These are phyloP conservation scores for Hydrochoerus hydrochaeris DNA, from an alignment of 2,113 vertebrate species.

Conservation along the genomic window DNA sequence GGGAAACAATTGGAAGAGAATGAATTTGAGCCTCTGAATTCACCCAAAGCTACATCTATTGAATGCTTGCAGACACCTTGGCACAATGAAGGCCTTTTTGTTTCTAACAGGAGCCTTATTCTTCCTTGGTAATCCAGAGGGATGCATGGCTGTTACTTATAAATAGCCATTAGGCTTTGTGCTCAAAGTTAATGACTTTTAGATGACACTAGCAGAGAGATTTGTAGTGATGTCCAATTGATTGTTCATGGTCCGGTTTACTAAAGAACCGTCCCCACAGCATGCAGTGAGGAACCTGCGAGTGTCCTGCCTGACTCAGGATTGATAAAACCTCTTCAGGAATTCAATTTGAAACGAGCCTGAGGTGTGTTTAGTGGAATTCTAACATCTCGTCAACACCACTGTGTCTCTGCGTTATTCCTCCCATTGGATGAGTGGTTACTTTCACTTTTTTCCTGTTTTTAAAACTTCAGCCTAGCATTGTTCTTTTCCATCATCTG, in stretches of 20 bases:
- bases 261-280: constrained; percentile 68
- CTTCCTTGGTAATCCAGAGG: constrained; percentile 24
- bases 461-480: neutral
- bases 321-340: constrained; percentile 65
- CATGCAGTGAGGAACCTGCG: constrained; percentile 32
- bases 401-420: neutral
- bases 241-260: constrained; percentile 77
- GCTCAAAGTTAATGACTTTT: constrained; percentile 60
- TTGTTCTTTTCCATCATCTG: neutral
- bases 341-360: constrained; percentile 54
- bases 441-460: neutral
- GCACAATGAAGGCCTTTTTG: neutral
- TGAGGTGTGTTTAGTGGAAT: constrained; percentile 67
- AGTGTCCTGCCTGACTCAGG: constrained; percentile 50
- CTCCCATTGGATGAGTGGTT: neutral
- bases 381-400: constrained; percentile 26
- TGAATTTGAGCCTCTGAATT: neutral
- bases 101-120: neutral
- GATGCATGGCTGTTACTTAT: neutral
- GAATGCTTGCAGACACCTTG: neutral
- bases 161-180: neutral
- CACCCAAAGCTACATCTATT: neutral
- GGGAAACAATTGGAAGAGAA: neutral
- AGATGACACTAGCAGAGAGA: constrained; percentile 62
- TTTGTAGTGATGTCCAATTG: constrained; percentile 76